Base-by-base conservation (phyloP, 2,113 vertebrate genomes). In the Ictidomys tridecemlineatus region DNA sequence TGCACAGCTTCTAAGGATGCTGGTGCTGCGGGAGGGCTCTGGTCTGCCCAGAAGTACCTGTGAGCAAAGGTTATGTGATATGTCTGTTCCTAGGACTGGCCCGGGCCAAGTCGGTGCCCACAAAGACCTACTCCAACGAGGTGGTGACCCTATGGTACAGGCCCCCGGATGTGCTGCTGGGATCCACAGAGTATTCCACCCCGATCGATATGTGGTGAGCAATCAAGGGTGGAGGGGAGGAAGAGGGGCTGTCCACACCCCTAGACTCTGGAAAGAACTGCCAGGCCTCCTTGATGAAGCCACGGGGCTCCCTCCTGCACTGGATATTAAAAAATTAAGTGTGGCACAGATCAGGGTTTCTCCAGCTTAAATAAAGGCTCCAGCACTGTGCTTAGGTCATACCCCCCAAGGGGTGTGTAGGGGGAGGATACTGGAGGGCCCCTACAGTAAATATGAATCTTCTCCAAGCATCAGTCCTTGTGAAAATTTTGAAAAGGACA, bases 151-250 rank as follows among this genome's bases (percentile, higher is more conserved):
- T 98, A 45, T 99, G 99, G 99, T 99, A 99, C 97, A 98, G 99
- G 20, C 99, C 99, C 17, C 99, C 99, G 0, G 99, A 99, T 0
- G 99, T 99, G 86, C 99, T 99, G 56, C 99, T 99, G 97, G 99
- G 99, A 74, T 99, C 99, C 18, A 99, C 99, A 0, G 99, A 99
- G 91, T 99, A 99, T 85, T 99, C 99, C 90, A 99, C 99, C 1
- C 99, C 99, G 96, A 99, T 99, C 0, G 99, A 99, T 97, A 99
- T 99, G 99, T 99, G 99, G 99, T 99, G 97, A 99, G 99, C 56
- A 20, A 22, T 58, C 56, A 58, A 17, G n/a, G 48, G 10, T 51
- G 8, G 1, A 17, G 51, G 32, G 26, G 6, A 24, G 11, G 13
- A 0, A 45, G 22, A 32, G 26, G 82, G 22, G n/a, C 6, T 22